Evolutionary conservation across 53 echinoderm and acorn worm genomes (phyloP).

Genomic region (Arbacia lixula): DNA sequence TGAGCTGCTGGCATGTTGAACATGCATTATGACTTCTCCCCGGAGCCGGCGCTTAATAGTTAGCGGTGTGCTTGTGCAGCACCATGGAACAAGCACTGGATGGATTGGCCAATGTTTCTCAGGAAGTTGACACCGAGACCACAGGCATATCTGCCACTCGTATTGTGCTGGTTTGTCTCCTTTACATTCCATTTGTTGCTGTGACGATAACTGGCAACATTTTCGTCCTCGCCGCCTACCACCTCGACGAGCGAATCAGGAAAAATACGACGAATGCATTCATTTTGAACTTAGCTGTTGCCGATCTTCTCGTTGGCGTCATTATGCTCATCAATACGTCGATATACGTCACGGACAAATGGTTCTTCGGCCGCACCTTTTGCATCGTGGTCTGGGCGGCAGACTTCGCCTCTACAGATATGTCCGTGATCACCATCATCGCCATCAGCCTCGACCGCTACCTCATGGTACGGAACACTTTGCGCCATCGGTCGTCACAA

Average conservation of each 20-base stretch:
- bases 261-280: background rate
- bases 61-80: too few relatives aligned
- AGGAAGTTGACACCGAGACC: too few relatives aligned
- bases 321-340: constrained; percentile 14
- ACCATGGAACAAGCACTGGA: too few relatives aligned
- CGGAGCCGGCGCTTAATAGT: too few relatives aligned
- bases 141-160: background rate
- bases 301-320: constrained; percentile 16
- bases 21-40: too few relatives aligned
- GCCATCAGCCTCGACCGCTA: constrained; percentile 14
- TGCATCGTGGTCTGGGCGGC: constrained; percentile 12
- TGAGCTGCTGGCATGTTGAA: too few relatives aligned
- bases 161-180: background rate
- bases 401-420: constrained; percentile 6
- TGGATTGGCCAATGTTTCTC: too few relatives aligned
- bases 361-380: background rate
- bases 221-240: constrained; percentile 13
- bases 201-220: background rate
- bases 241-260: background rate
- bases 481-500: background rate
- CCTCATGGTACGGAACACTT: constrained; percentile 1
- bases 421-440: constrained; percentile 22
- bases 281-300: constrained; percentile 16
- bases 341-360: background rate
- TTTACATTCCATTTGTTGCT: background rate